Evolutionary conservation across 2,113 vertebrate genomes (phyloP).

Genomic region (Centropristis striata): DNA sequence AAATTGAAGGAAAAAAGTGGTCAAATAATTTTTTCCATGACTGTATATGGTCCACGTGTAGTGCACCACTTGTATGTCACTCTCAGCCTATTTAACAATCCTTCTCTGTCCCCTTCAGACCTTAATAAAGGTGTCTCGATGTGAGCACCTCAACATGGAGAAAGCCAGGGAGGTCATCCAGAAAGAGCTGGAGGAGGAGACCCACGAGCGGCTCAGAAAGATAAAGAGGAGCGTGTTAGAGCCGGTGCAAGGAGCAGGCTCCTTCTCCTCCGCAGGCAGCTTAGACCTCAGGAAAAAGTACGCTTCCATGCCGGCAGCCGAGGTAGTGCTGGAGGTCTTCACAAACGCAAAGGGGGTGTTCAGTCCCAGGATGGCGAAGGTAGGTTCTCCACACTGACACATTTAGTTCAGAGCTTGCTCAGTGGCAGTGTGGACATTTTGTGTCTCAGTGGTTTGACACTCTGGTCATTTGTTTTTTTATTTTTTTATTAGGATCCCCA

Average conservation of each 20-base stretch:
- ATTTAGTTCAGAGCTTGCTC: not conserved
- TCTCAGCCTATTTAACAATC: too few species aligned
- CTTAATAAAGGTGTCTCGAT: constrained; percentile 61
- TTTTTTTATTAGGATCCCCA: too few species aligned
- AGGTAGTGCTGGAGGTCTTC: constrained; percentile 82
- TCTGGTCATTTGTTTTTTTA: too few species aligned
- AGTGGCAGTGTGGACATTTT: not conserved
- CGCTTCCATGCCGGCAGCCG: constrained; percentile 65
- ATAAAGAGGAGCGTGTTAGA: constrained; percentile 82
- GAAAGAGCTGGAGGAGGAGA: constrained; percentile 84
- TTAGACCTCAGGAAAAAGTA: constrained; percentile 83
- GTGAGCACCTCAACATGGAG: constrained; percentile 66
- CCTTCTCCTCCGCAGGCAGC: constrained; percentile 68
- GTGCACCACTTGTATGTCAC: too few species aligned
- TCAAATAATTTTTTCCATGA: too few species aligned
- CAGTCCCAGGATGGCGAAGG: constrained; percentile 77
- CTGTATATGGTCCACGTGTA: too few species aligned
- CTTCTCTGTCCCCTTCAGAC: constrained; percentile 65
- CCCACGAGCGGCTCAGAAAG: constrained; percentile 74
- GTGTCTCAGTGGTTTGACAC: not conserved
- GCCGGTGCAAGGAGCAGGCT: constrained; percentile 52
- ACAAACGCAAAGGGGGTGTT: constrained; percentile 78
- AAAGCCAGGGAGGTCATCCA: constrained; percentile 75
- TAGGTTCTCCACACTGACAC: constrained; percentile 29
- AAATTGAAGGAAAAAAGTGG: too few species aligned